Evolutionary conservation across 2,797 vertebrate genomes (phyloP), one percentile per base, ranked within the genome.

Genomic region (Cynodonichthys magdalenae): DNA sequence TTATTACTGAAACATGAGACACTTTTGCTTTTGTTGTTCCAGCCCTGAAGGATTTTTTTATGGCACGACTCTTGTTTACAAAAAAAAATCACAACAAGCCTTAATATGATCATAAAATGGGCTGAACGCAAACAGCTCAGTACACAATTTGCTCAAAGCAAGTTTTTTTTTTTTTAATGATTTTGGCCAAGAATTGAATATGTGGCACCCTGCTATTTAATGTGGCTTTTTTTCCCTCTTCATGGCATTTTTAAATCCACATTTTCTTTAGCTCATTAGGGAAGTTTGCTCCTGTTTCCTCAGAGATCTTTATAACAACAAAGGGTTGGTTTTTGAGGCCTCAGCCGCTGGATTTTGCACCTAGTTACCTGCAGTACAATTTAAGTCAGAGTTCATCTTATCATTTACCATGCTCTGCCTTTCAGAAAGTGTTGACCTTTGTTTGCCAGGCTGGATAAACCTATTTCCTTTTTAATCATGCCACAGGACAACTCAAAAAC

Each of bases 391-490:
- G 65, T 77, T 82, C 74, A 69, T 81, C 82, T 92, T 88, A 91
- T 91, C 89, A 50, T 36, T 49, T 65, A 74, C 82, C 89, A 88
- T 50, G 69, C 77, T 85, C 76, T 34, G 65, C 71, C 77, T 84
- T 68, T 83, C 58, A 78, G 52, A 76, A 84, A 89, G 80, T 14
- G 34, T 53, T 76, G 79, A 90, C 84, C 88, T 92, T 90, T 89
- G 86, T 89, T 87, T 79, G 46, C 49, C 72, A 55, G 57, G 31
- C 66, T 59, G 56, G 56, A 59, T 74, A 70, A 70, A 50, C 71
- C 71, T 59, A 49, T 27, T 62, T 62, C 55, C 18, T 36, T 54
- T 61, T 9, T 57, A 1, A n/a, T 24, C 15, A 57, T 41, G 61
- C 65, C 46, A 24, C 42, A 80, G 73, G 69, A 47, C 49, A 49